Base-by-base conservation (phyloP, 2,888 invertebrate species). In the Morinoia aosen region DNA sequence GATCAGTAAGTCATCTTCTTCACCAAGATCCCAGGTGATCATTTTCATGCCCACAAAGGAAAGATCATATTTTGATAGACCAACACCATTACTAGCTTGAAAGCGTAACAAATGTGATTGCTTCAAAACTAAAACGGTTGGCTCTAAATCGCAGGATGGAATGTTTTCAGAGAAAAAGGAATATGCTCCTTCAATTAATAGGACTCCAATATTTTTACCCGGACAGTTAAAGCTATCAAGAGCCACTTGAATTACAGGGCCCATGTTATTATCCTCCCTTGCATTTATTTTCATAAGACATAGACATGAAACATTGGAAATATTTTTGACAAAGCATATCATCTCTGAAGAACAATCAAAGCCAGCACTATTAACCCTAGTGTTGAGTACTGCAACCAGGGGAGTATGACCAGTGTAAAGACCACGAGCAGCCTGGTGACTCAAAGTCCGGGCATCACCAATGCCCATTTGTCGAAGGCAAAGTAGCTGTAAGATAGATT, bases 1-100 rank as follows among this genome's bases (percentile, higher is more conserved):
- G 48, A 93, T 93, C 11, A 93, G 56, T 57, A 57, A 93, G 57
- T 93, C 93, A 57, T 93, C 57, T 19, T 93, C 93, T 57, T 93
- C 93, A 93, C 93, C 19, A 57, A 33, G 12, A 57, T 93, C 93
- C 93, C 93, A 93, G 0, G 12, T 48, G 25, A 25, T 93, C 57
- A 93, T 93, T 57, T 93, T 93, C 3, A 33, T 8, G 11, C 93
- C 93, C 10, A 48, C 48, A 93, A 93, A 93, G 14, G 93, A 93
- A 33, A 93, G 48, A 57, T 93, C 58, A 93, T 93, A 57, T 33
- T 25, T 93, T 33, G 93, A 93, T 93, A 93, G 7, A 48, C 19
- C 19, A 39, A 11, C 19, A 19, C 93, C 93, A 57, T 3, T 93
- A 33, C 48, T 48, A 2, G 93, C 58, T 57, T 57, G 14, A 14